Conservation (phyloP, 2,888 invertebrate genomes). For the Ypsolopha scabrella region DNA sequence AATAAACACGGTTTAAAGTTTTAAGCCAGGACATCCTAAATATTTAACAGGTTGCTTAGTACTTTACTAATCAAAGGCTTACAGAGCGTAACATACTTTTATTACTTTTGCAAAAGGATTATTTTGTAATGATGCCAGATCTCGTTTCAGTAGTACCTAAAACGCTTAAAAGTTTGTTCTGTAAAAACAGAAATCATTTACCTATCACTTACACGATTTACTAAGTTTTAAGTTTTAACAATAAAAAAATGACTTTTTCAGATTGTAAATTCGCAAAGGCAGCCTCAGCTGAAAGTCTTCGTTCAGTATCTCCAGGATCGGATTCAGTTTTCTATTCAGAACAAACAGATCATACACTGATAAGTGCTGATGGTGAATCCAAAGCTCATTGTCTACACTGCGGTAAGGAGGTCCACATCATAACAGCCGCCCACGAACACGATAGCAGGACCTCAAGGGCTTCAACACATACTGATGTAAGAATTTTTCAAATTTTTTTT, state of each 20-base stretch:
- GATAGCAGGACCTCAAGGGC: constrained; percentile 52
- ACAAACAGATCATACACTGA: constrained; percentile 70
- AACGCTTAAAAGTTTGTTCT: too few species aligned
- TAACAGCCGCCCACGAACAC: constrained; percentile 61
- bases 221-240: too few species aligned
- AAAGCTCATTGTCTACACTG: constrained; percentile 84
- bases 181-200: too few species aligned
- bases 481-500: constrained; percentile 10
- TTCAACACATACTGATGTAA: constrained; percentile 54
- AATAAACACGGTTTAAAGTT: too few species aligned
- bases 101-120: too few species aligned
- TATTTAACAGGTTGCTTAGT: too few species aligned
- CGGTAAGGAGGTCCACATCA: constrained; percentile 81
- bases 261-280: constrained; percentile 76
- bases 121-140: too few species aligned
- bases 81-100: too few species aligned
- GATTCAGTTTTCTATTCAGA: constrained; percentile 93
- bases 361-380: constrained; percentile 66
- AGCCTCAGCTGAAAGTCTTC: constrained; percentile 86
- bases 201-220: too few species aligned
- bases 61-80: too few species aligned
- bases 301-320: constrained; percentile 91
- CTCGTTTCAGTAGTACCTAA: too few species aligned
- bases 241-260: constrained; percentile 15
- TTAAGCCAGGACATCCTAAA: too few species aligned